Evolutionary conservation across 2,888 invertebrate species (phyloP).

Genomic region (Blastobasis lacticolella): DNA sequence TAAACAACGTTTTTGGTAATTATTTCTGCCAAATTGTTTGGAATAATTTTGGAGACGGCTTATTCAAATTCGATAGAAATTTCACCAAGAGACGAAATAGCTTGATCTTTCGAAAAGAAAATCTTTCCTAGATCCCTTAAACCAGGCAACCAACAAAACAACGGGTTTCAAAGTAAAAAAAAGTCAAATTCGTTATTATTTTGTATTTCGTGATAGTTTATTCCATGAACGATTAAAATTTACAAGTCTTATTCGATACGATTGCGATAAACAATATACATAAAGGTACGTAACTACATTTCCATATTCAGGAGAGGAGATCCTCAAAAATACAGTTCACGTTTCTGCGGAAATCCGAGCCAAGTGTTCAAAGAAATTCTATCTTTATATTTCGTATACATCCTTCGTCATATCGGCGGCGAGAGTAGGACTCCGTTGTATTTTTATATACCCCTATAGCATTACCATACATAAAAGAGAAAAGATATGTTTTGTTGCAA

Average conservation of each 20-base stretch:
- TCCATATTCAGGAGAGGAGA: conserved; percentile 45
- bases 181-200: conserved; percentile 41
- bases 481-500: conserved; percentile 64
- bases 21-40: too few species aligned
- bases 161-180: background rate
- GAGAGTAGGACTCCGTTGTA: conserved; percentile 41
- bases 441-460: conserved; percentile 35
- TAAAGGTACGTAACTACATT: conserved; percentile 39
- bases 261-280: conserved; percentile 48
- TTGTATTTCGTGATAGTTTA: conserved; percentile 55
- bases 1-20: too few species aligned
- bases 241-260: conserved; percentile 60
- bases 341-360: conserved; percentile 39
- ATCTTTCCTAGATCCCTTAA: too few species aligned
- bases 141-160: too few species aligned
- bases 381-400: conserved; percentile 61
- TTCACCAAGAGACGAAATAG: too few species aligned
- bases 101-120: too few species aligned
- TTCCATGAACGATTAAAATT: conserved; percentile 64
- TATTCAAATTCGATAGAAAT: too few species aligned
- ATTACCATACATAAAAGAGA: conserved; percentile 31
- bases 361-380: conserved; percentile 30
- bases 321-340: conserved; percentile 38
- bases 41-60: too few species aligned
- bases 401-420: conserved; percentile 38